phyloP scores from a whole-genome alignment of 2,888 invertebrate genomes.

The Andrena chrysosceles region DNA sequence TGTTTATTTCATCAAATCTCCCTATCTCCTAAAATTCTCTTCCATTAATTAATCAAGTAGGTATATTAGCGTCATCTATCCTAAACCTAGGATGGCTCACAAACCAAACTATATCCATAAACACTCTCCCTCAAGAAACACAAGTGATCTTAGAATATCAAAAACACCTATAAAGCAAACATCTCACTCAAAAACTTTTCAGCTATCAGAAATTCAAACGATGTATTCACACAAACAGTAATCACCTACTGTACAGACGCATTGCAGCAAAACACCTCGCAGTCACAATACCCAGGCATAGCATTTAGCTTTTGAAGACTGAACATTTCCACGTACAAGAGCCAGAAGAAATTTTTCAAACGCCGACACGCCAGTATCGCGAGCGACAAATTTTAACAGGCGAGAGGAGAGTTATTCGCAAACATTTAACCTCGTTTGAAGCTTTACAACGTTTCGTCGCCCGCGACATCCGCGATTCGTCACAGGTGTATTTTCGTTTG shows the following conservation, averaged over 20 bases:
- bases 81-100: no score
- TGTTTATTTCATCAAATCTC: no score
- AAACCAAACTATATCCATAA: no score
- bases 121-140: no score
- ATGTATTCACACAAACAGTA: no score
- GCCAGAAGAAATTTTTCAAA: neutral
- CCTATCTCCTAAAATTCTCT: no score
- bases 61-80: no score
- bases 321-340: neutral
- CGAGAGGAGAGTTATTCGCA: neutral
- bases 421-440: slow-evolving; percentile 12
- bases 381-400: neutral
- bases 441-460: neutral
- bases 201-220: no score
- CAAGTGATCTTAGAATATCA: no score
- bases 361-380: neutral
- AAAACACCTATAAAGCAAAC: no score
- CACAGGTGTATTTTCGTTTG: slow-evolving; percentile 14
- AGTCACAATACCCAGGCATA: neutral
- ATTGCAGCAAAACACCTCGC: neutral
- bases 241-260: neutral
- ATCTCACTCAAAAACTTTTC: no score
- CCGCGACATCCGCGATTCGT: slow-evolving; percentile 14
- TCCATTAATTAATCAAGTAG: no score
- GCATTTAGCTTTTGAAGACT: neutral